A percentile compares a stretch with the other conserved stretches of the same genome.
Evolutionary conservation across 2,888 invertebrate species (phyloP).

Genomic region (Hirtodrosophila histrioides): DNA sequence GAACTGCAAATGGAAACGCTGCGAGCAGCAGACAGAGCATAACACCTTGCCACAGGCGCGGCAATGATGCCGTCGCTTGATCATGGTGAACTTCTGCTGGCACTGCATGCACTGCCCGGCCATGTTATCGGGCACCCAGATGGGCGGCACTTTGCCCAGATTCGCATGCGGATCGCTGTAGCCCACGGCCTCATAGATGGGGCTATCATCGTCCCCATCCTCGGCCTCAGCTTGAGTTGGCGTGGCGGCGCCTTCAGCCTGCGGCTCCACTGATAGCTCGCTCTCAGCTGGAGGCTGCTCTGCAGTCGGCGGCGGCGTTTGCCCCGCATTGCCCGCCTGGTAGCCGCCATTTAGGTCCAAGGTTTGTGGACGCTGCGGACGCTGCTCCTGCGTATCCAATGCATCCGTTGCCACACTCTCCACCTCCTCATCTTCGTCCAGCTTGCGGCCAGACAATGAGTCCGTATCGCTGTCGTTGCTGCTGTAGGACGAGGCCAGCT

Average conservation of each 20-base stretch:
- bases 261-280: background rate
- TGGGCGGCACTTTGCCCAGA: conserved; percentile 91
- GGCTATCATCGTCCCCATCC: conserved; percentile 57
- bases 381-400: conserved; percentile 51
- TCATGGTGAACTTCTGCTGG: conserved; percentile 90
- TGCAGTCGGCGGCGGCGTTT: conserved; percentile 76
- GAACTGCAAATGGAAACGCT: conserved; percentile 89
- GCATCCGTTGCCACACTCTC: conserved; percentile 42
- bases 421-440: conserved; percentile 53
- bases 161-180: conserved; percentile 82
- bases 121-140: conserved; percentile 94
- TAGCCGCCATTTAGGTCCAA: conserved; percentile 77
- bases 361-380: conserved; percentile 82
- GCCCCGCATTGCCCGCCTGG: conserved; percentile 73
- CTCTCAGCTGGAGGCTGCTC: conserved; percentile 14
- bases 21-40: conserved; percentile 91
- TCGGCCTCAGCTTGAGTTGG: background rate
- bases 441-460: conserved; percentile 62
- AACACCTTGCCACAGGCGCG: conserved; percentile 93
- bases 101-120: conserved; percentile 93
- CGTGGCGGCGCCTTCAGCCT: background rate
- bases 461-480: conserved; percentile 79
- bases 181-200: conserved; percentile 77
- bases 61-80: conserved; percentile 94
- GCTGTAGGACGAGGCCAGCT: conserved; percentile 67